These are phyloP conservation scores for Pachypsylla venusta DNA, from an alignment of 1,140 invertebrate species.

Conservation along the genomic window DNA sequence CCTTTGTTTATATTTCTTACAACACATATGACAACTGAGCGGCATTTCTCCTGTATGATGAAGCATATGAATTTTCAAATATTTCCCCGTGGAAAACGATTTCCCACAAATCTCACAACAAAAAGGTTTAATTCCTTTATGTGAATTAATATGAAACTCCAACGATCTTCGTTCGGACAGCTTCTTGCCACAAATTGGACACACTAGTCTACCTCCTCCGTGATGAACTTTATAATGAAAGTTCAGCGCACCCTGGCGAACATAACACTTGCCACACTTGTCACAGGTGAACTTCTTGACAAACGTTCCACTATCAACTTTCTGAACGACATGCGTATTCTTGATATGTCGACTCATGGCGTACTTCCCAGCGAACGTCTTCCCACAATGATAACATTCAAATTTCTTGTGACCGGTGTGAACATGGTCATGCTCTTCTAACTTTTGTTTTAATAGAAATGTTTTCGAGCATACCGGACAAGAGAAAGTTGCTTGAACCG, in stretches of 20 bases:
- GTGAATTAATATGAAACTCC: constrained; percentile 17
- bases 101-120: background rate
- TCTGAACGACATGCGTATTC: background rate
- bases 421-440: background rate
- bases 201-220: background rate
- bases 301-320: background rate
- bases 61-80: constrained; percentile 11
- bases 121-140: constrained; percentile 15
- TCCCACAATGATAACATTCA: background rate
- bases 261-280: constrained; percentile 72
- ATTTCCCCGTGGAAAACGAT: constrained; percentile 4
- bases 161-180: background rate
- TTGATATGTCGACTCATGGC: background rate
- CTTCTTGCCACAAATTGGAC: background rate
- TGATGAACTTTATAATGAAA: constrained; percentile 38
- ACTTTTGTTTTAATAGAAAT: background rate
- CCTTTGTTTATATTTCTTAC: constrained; percentile 13
- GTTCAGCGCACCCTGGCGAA: constrained; percentile 73
- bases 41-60: constrained; percentile 11
- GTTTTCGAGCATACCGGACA: background rate
- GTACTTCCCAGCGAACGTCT: background rate
- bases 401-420: background rate
- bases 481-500: background rate
- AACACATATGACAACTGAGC: constrained; percentile 9
- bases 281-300: constrained; percentile 43